A percentile compares a stretch with the other conserved stretches of the same genome.
Conservation (phyloP, 2,888 invertebrate genomes). For the Crioceris asparagi region DNA sequence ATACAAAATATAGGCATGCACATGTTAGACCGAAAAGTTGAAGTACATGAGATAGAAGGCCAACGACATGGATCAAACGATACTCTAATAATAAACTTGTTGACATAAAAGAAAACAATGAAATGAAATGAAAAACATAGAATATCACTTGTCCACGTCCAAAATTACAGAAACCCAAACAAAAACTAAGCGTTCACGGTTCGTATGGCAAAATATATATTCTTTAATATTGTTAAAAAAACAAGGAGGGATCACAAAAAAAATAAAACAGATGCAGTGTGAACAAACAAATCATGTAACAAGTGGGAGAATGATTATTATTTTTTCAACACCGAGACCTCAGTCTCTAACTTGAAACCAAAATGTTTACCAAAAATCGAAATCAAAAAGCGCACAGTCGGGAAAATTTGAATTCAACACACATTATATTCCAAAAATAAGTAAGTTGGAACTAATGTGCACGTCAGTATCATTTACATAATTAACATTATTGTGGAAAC, state of each 20-base stretch:
- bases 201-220: conserved; percentile 34
- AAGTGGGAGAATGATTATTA: conserved; percentile 25
- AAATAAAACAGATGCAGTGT: conserved; percentile 15
- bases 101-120: neutral
- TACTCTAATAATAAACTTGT: conserved; percentile 13
- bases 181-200: conserved; percentile 30
- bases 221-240: conserved; percentile 22
- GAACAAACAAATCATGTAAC: conserved; percentile 13
- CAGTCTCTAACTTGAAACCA: conserved; percentile 34
- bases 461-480: too few relatives aligned
- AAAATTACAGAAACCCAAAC: conserved; percentile 31
- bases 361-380: conserved; percentile 24
- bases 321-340: conserved; percentile 31
- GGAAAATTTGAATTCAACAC: too few relatives aligned
- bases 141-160: conserved; percentile 23
- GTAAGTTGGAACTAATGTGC: too few relatives aligned
- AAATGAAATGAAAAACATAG: conserved; percentile 8
- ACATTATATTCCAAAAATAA: too few relatives aligned
- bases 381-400: too few relatives aligned
- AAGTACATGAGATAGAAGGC: conserved; percentile 40
- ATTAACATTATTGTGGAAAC: too few relatives aligned
- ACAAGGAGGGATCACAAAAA: conserved; percentile 18
- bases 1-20: conserved; percentile 33
- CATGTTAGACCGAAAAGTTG: conserved; percentile 37
- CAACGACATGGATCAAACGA: conserved; percentile 34